Percentiles rank a stretch among this genome's conserved stretches.
These are phyloP conservation scores for Cataglyphis altisquamis DNA, from an alignment of 2,888 invertebrate genomes.

Conservation along the genomic window DNA sequence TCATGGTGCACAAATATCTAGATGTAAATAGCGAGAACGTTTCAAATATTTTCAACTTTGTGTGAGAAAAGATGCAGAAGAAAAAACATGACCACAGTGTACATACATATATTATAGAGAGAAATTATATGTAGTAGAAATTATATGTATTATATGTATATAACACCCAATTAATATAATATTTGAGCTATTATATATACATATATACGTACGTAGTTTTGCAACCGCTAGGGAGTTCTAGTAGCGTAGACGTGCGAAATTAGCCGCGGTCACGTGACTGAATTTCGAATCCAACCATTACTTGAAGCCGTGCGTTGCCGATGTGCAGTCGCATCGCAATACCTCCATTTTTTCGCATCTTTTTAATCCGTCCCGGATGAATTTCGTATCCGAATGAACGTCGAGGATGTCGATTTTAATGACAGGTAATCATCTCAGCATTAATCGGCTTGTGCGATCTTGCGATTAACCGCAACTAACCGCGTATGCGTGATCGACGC, in stretches of 20 bases:
- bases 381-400: too few species aligned
- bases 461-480: background rate
- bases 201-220: too few species aligned
- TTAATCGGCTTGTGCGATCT: background rate
- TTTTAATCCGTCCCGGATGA: too few species aligned
- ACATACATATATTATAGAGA: background rate
- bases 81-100: background rate
- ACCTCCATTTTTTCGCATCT: too few species aligned
- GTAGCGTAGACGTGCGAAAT: background rate
- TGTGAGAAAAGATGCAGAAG: background rate
- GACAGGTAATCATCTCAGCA: background rate
- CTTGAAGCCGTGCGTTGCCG: too few species aligned
- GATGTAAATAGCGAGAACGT: background rate
- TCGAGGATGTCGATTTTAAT: too few species aligned
- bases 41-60: background rate
- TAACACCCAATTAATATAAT: background rate
- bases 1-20: too few species aligned
- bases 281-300: too few species aligned
- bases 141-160: background rate
- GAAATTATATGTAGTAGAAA: background rate
- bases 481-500: background rate
- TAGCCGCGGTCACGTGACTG: background rate
- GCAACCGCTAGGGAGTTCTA: background rate
- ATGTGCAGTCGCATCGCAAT: too few species aligned
- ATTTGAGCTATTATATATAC: background rate